Conservation (phyloP, 2,113 vertebrate genomes). For the Stegastes partitus region DNA sequence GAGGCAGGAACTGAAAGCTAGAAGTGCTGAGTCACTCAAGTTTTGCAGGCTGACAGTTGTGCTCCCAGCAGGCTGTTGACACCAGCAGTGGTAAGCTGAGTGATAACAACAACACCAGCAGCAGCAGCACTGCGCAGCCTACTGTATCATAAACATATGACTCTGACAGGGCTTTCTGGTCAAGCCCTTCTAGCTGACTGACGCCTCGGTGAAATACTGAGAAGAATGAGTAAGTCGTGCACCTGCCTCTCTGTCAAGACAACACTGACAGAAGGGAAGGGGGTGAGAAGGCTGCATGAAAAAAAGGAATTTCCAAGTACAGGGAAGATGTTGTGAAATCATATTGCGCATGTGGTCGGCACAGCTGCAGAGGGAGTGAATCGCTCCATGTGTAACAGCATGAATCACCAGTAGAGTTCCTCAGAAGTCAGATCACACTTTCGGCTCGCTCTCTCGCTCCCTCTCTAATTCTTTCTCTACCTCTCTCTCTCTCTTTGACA, state of each 20-base stretch:
- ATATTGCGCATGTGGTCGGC: conserved; percentile 77
- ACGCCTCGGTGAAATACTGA: conserved; percentile 40
- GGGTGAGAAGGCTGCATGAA: conserved; percentile 47
- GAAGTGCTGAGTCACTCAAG: conserved; percentile 68
- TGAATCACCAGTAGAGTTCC: conserved; percentile 80
- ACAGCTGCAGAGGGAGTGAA: conserved; percentile 81
- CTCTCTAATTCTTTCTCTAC: too few relatives aligned
- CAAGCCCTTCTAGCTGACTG: conserved; percentile 51
- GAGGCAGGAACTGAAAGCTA: conserved; percentile 26
- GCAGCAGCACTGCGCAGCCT: conserved; percentile 19
- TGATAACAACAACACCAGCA: conserved; percentile 67
- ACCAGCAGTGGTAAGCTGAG: conserved; percentile 49
- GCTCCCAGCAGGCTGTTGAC: conserved; percentile 57
- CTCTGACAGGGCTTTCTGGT: conserved; percentile 55
- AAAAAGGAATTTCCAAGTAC: conserved; percentile 82
- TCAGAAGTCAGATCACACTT: conserved; percentile 79
- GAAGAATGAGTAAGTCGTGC: conserved; percentile 78
- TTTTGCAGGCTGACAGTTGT: conserved; percentile 4
- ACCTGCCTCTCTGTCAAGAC: conserved; percentile 80
- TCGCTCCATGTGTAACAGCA: conserved; percentile 76
- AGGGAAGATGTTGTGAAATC: conserved; percentile 84
- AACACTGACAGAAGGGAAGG: conserved; percentile 58
- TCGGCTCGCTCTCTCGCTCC: conserved; percentile 35
- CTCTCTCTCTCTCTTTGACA: conserved; percentile 11
- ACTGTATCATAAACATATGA: conserved; percentile 66